Evolutionary conservation across 2,113 vertebrate species (phyloP).

Genomic region (Carassius gibelio): DNA sequence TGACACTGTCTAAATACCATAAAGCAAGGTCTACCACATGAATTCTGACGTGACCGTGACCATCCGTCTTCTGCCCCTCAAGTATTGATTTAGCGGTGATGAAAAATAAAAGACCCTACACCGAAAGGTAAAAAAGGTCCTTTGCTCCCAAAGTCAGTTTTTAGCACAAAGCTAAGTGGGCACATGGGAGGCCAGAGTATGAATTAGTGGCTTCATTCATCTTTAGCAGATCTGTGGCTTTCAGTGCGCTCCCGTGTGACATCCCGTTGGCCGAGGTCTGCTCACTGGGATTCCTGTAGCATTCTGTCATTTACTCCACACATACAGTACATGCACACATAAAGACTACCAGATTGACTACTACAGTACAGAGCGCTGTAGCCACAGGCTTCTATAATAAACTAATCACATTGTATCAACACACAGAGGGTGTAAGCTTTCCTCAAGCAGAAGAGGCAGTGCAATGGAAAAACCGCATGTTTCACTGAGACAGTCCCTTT

Average conservation of each 20-base stretch:
- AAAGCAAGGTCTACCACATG: too few species aligned
- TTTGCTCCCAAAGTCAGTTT: conserved; percentile 55
- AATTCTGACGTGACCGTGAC: too few species aligned
- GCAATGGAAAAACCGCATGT: conserved; percentile 62
- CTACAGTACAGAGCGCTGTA: conserved; percentile 63
- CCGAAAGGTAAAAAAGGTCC: conserved; percentile 24
- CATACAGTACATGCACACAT: conserved; percentile 38
- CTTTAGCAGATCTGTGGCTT: conserved; percentile 31
- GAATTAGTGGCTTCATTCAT: conserved; percentile 44
- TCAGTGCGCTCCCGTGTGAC: conserved; percentile 48
- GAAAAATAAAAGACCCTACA: conserved; percentile 31
- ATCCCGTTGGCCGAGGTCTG: conserved; percentile 44
- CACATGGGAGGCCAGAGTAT: conserved; percentile 55
- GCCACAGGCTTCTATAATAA: conserved; percentile 74
- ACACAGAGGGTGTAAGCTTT: conserved; percentile 71
- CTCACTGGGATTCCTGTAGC: conserved; percentile 50
- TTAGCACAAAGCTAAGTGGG: conserved; percentile 38
- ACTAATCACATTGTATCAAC: conserved; percentile 79
- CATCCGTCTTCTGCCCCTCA: not conserved
- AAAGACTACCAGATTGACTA: conserved; percentile 52
- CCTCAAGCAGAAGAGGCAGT: conserved; percentile 66
- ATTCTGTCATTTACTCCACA: conserved; percentile 61
- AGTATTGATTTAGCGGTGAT: conserved; percentile 1
- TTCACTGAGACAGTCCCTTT: conserved; percentile 46
- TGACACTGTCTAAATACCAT: conserved; percentile 9